A percentile compares a stretch with the other conserved stretches of the same genome.
Conservation (phyloP, 2,113 vertebrate species). For the Pomatorhinus ruficollis region DNA sequence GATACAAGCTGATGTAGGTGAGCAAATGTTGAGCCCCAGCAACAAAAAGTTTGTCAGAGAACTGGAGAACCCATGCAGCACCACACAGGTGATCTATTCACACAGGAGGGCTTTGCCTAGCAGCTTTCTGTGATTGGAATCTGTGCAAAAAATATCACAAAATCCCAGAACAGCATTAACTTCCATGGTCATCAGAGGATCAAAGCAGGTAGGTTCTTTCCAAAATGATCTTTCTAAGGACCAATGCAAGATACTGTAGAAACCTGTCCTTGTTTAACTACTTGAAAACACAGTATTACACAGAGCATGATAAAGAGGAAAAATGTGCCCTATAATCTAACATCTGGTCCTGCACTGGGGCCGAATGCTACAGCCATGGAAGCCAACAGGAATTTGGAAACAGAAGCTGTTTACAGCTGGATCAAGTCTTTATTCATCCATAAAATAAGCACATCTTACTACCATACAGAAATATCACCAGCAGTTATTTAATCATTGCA, state of each 20-base stretch:
- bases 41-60: background rate
- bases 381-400: background rate
- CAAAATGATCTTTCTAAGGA: background rate
- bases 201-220: background rate
- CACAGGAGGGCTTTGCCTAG: background rate
- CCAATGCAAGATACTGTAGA: background rate
- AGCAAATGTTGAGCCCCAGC: background rate
- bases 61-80: background rate
- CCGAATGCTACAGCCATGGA: background rate
- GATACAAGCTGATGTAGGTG: background rate
- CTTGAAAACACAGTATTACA: background rate
- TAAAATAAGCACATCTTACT: background rate
- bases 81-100: background rate
- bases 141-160: background rate
- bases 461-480: background rate
- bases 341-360: background rate
- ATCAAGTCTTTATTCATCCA: slow-evolving; percentile 3
- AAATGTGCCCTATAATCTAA: background rate
- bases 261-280: slow-evolving; percentile 6
- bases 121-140: background rate
- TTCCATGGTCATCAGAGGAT: background rate
- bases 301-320: background rate
- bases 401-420: background rate
- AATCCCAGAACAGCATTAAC: background rate
- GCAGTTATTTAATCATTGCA: background rate